Conservation (phyloP, 1,140 invertebrate species). For the Drosophila orena region DNA sequence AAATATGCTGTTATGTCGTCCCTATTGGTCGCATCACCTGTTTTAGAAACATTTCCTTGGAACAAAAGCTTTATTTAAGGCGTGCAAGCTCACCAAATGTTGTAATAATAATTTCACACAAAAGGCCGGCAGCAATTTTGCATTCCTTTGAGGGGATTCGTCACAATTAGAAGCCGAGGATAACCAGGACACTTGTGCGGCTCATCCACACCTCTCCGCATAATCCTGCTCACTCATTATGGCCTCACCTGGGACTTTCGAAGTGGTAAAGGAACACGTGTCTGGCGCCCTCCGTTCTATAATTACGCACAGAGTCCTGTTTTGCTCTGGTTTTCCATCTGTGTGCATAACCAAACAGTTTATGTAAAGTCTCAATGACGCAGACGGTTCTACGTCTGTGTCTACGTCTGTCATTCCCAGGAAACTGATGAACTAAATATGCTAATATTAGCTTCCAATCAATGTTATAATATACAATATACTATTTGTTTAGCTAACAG, state of each 20-base stretch:
- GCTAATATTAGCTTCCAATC: background rate
- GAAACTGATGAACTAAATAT: constrained; percentile 8
- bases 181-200: constrained; percentile 42
- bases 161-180: constrained; percentile 45
- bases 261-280: constrained; percentile 49
- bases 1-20: background rate
- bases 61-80: constrained; percentile 7
- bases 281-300: constrained; percentile 51
- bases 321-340: constrained; percentile 2
- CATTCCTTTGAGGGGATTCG: constrained; percentile 19
- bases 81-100: constrained; percentile 11
- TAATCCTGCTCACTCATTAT: constrained; percentile 55
- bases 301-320: constrained; percentile 62
- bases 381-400: constrained; percentile 25
- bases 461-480: background rate
- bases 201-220: constrained; percentile 59
- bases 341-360: constrained; percentile 56
- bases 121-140: constrained; percentile 7
- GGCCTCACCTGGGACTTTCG: constrained; percentile 3
- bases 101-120: constrained; percentile 2
- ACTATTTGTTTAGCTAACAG: too few species aligned
- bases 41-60: background rate
- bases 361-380: constrained; percentile 53
- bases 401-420: constrained; percentile 10
- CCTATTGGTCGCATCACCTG: background rate